Evolutionary conservation across 2,113 vertebrate species (phyloP).

Genomic region (Erythrocebus patas): DNA sequence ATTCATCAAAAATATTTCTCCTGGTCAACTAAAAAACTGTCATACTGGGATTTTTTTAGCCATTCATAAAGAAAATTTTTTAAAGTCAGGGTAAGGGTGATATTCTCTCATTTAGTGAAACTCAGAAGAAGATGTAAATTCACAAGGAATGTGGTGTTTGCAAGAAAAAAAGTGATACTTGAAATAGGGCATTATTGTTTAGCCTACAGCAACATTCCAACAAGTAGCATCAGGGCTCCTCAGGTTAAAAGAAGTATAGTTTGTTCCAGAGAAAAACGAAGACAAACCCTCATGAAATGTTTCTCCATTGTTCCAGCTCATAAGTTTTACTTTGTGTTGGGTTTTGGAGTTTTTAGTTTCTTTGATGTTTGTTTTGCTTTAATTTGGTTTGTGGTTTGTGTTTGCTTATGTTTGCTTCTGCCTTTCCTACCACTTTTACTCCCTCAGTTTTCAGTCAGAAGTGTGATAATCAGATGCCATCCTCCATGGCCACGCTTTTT

Average conservation of each 20-base stretch:
- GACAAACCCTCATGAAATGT: slow-evolving; percentile 29
- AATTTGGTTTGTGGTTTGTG: slow-evolving; percentile 1
- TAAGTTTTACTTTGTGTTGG: slow-evolving; percentile 14
- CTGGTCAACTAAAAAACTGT: slow-evolving; percentile 59
- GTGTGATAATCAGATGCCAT: slow-evolving; percentile 24
- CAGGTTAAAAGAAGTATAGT: slow-evolving; percentile 33
- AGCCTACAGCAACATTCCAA: background rate
- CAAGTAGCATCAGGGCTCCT: slow-evolving; percentile 29
- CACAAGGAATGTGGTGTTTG: slow-evolving; percentile 30
- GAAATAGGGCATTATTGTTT: slow-evolving; percentile 26
- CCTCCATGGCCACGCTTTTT: slow-evolving; percentile 13
- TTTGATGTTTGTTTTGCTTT: background rate
- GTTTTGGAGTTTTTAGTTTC: background rate
- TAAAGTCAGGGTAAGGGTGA: slow-evolving; percentile 22
- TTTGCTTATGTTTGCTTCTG: slow-evolving; percentile 20
- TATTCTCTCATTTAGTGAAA: slow-evolving; percentile 39
- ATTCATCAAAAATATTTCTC: slow-evolving; percentile 61
- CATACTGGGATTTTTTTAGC: slow-evolving; percentile 43
- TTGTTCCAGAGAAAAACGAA: slow-evolving; percentile 38
- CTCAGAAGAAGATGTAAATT: slow-evolving; percentile 50
- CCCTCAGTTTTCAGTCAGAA: slow-evolving; percentile 49
- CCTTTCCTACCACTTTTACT: slow-evolving; percentile 32
- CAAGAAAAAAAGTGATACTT: slow-evolving; percentile 48
- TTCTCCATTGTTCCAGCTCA: slow-evolving; percentile 27
- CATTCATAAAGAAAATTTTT: slow-evolving; percentile 10